phyloP scores from a whole-genome alignment of 2,113 vertebrate species.

The Myanophis thanlyinensis region DNA sequence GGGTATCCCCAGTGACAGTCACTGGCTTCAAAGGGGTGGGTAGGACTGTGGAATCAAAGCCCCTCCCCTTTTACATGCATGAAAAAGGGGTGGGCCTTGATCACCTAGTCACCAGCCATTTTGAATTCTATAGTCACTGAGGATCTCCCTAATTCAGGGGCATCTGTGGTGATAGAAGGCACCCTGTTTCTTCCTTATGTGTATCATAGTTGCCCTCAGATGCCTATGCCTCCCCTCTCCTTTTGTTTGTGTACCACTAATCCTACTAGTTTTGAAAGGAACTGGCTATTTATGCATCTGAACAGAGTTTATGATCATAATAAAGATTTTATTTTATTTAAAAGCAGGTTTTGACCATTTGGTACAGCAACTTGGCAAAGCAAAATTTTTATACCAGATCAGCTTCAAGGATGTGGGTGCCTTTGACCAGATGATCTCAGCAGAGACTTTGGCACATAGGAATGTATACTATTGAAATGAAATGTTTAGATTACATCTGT shows the following conservation, averaged over 20 bases:
- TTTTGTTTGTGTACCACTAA: not conserved
- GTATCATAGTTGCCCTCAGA: not conserved
- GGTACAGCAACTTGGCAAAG: too few relatives aligned
- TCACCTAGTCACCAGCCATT: not conserved
- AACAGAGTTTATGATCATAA: not conserved
- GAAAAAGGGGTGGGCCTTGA: not conserved
- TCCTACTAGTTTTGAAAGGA: not conserved
- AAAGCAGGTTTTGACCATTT: not conserved
- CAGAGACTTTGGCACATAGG: not conserved
- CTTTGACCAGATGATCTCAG: not conserved
- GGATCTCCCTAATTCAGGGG: not conserved
- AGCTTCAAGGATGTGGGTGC: not conserved
- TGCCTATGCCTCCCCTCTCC: not conserved
- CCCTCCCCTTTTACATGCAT: not conserved
- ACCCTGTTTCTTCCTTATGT: not conserved
- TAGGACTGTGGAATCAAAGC: not conserved
- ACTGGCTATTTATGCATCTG: not conserved
- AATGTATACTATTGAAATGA: not conserved
- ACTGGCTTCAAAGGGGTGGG: not conserved
- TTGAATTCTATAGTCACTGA: not conserved
- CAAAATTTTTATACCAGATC: not conserved
- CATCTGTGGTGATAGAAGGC: not conserved
- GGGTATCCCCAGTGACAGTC: not conserved
- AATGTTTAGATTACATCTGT: not conserved
- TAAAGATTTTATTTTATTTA: not conserved